Conservation (phyloP, 2,113 vertebrate genomes). For the Cnemophilus loriae region DNA sequence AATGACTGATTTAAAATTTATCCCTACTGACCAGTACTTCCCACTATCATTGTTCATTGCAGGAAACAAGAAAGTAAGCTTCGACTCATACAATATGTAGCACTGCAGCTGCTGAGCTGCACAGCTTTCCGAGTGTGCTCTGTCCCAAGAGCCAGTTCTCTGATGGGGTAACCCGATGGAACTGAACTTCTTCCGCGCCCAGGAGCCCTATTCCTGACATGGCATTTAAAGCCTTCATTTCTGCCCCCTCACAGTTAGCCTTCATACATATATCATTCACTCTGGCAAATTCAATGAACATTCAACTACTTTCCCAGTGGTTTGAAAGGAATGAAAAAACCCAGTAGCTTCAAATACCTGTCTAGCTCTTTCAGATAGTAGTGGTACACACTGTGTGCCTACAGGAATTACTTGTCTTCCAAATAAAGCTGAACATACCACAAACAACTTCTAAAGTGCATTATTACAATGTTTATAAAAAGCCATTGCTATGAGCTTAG, state of each 20-base stretch:
- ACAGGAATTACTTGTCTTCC: background rate
- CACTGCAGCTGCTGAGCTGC: background rate
- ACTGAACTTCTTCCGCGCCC: background rate
- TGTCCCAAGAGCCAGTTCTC: background rate
- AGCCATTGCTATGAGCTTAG: background rate
- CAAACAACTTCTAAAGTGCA: background rate
- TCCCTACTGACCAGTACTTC: constrained; percentile 8
- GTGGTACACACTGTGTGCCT: background rate
- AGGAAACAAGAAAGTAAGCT: background rate
- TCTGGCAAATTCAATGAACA: background rate
- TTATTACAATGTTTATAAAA: background rate
- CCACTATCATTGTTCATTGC: background rate
- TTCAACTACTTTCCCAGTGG: background rate
- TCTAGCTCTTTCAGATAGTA: background rate
- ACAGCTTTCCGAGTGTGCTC: background rate
- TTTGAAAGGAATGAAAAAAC: background rate
- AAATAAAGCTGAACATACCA: background rate
- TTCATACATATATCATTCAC: background rate
- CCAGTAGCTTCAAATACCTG: background rate
- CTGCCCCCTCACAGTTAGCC: background rate
- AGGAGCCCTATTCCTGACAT: background rate
- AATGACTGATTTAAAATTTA: constrained; percentile 9
- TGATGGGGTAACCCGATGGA: background rate
- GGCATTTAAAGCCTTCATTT: background rate
- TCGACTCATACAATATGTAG: background rate